Percentiles rank a stretch among this genome's conserved stretches.
phyloP scores from a whole-genome alignment of 2,888 invertebrate genomes.

The Perizoma flavofasciatum region DNA sequence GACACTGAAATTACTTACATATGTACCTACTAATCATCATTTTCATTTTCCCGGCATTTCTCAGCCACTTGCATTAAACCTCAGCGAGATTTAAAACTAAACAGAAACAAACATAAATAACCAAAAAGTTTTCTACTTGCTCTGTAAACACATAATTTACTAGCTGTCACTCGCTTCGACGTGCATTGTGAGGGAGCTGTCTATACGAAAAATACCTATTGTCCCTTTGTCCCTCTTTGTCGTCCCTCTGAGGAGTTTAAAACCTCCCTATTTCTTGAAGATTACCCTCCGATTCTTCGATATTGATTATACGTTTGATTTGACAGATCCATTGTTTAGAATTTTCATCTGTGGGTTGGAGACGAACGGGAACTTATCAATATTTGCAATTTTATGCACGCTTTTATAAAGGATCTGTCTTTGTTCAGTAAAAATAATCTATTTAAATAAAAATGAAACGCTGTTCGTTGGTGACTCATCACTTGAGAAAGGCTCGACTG shows the following conservation, averaged over 20 bases:
- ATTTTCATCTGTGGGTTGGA: slow-evolving; percentile 7
- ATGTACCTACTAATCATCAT: too few species aligned
- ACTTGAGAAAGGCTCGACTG: too few species aligned
- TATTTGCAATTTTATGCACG: not conserved
- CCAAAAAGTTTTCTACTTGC: slow-evolving; percentile 33
- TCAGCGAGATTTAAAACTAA: slow-evolving; percentile 29
- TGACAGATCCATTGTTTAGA: slow-evolving; percentile 26
- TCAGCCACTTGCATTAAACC: not conserved
- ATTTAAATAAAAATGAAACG: too few species aligned
- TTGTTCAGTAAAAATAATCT: too few species aligned
- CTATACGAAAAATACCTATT: slow-evolving; percentile 54
- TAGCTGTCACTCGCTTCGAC: slow-evolving; percentile 36
- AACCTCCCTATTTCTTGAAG: slow-evolving; percentile 50
- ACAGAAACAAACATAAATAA: slow-evolving; percentile 38
- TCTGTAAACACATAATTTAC: slow-evolving; percentile 44
- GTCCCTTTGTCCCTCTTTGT: slow-evolving; percentile 38
- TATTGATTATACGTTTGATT: slow-evolving; percentile 32
- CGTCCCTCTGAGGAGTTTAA: slow-evolving; percentile 53
- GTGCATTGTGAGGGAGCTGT: slow-evolving; percentile 32
- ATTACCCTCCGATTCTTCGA: slow-evolving; percentile 41
- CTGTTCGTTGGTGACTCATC: too few species aligned
- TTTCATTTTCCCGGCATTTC: too few species aligned
- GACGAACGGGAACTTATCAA: not conserved
- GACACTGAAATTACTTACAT: too few species aligned
- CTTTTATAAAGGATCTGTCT: too few species aligned